A percentile compares a stretch with the other conserved stretches of the same genome.
These are phyloP conservation scores for Myotis planiceps DNA, from an alignment of 2,797 vertebrate genomes.

Conservation along the genomic window DNA sequence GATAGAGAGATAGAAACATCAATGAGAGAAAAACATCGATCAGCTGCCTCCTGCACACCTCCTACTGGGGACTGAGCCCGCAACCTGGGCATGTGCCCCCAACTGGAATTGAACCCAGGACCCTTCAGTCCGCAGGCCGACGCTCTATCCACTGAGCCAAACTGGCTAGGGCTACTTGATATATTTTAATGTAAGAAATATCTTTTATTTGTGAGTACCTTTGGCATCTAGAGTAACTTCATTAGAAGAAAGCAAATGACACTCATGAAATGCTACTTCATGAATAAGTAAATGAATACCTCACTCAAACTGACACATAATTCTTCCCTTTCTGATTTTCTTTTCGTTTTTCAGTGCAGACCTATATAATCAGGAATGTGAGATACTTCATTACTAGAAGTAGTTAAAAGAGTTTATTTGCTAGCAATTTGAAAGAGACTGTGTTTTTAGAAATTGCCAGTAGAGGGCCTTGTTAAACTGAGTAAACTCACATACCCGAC, in stretches of 20 bases:
- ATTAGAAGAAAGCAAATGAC: constrained; percentile 51
- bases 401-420: constrained; percentile 35
- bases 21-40: too few species aligned
- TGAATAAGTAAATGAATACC: constrained; percentile 7
- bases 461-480: constrained; percentile 88
- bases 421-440: not conserved
- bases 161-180: too few species aligned
- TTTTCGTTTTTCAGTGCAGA: constrained; percentile 3
- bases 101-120: too few species aligned
- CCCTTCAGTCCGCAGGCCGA: too few species aligned
- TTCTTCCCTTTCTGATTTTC: constrained; percentile 2
- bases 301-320: constrained; percentile 35
- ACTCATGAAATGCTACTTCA: not conserved
- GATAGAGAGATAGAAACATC: too few species aligned
- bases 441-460: constrained; percentile 83
- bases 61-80: too few species aligned
- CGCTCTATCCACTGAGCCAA: too few species aligned
- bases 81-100: too few species aligned
- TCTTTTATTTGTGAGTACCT: not conserved
- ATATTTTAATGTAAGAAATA: too few species aligned
- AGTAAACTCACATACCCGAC: constrained; percentile 57
- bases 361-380: not conserved
- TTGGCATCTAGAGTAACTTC: constrained; percentile 44
- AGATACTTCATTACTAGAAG: constrained; percentile 37
- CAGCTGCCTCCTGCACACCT: too few species aligned